phyloP scores from a whole-genome alignment of 30 jellyfish, hydroid and myxozoan genomes.

The Mastigias papua region DNA sequence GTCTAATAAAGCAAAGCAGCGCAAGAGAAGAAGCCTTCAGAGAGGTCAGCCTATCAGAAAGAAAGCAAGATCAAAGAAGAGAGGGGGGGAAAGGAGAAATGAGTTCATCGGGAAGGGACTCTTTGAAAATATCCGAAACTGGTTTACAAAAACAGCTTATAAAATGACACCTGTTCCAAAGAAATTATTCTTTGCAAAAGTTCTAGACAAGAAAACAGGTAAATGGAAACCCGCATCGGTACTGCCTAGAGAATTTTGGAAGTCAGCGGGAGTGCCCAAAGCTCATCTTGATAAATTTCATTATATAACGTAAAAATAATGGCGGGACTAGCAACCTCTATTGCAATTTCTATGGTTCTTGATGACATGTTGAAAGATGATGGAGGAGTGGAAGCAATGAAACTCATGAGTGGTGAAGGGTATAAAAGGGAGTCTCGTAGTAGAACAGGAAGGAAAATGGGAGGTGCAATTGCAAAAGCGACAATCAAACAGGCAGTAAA shows the following conservation, averaged over 20 bases:
- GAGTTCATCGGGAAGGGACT: background rate
- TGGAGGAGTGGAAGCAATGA: conserved; percentile 16
- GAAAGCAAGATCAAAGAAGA: background rate
- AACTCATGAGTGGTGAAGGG: conserved; percentile 1
- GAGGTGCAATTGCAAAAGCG: background rate
- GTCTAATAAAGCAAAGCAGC: too few relatives aligned
- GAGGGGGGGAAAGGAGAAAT: background rate
- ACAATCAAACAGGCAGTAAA: background rate
- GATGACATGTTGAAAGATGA: conserved; percentile 20
- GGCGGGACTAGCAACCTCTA: background rate
- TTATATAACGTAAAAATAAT: background rate
- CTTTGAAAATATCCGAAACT: background rate
- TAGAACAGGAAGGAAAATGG: background rate
- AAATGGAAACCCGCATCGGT: too few relatives aligned
- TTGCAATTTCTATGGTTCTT: background rate
- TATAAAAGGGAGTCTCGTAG: too few relatives aligned
- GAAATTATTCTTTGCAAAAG: background rate
- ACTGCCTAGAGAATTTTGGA: background rate
- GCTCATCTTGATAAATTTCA: background rate
- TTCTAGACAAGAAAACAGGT: too few relatives aligned
- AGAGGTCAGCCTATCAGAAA: background rate
- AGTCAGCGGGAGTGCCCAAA: background rate
- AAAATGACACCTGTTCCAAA: conserved; percentile 2
- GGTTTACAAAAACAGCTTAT: conserved; percentile 21
- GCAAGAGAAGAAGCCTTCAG: background rate